These are phyloP conservation scores for Lithosia quadra DNA, from an alignment of 2,888 invertebrate species.

Conservation along the genomic window DNA sequence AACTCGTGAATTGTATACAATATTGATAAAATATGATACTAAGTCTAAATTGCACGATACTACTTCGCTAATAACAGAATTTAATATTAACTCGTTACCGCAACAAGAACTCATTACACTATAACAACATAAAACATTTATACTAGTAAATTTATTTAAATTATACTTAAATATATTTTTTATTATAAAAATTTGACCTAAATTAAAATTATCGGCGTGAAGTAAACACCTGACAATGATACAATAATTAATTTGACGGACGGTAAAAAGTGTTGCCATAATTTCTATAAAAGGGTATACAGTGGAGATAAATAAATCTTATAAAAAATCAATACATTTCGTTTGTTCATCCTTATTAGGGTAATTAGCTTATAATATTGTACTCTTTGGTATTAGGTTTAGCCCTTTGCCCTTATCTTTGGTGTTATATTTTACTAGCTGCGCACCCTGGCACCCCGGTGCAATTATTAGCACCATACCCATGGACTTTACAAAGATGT, in stretches of 20 bases:
- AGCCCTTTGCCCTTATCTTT: no score
- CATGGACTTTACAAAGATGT: no score
- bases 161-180: constrained; percentile 30
- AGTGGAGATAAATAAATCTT: constrained; percentile 14
- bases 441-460: no score
- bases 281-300: constrained; percentile 2
- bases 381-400: no score
- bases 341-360: no score
- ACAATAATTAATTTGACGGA: constrained; percentile 54
- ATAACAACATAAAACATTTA: constrained; percentile 46
- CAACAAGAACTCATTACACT: constrained; percentile 84
- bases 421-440: no score
- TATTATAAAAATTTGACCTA: constrained; percentile 71
- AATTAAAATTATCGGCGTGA: constrained; percentile 57
- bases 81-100: constrained; percentile 77
- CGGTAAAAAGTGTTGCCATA: constrained; percentile 33
- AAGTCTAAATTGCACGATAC: constrained; percentile 71
- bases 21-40: constrained; percentile 68
- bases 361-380: no score
- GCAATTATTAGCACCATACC: no score
- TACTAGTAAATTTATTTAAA: constrained; percentile 48
- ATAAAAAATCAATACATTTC: not conserved
- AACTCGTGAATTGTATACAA: constrained; percentile 63
- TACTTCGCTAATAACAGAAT: constrained; percentile 77
- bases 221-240: constrained; percentile 78